A percentile compares a stretch with the other conserved stretches of the same genome.
Evolutionary conservation across 1,140 invertebrate species (phyloP).

Genomic region (Saxidomus purpurata): DNA sequence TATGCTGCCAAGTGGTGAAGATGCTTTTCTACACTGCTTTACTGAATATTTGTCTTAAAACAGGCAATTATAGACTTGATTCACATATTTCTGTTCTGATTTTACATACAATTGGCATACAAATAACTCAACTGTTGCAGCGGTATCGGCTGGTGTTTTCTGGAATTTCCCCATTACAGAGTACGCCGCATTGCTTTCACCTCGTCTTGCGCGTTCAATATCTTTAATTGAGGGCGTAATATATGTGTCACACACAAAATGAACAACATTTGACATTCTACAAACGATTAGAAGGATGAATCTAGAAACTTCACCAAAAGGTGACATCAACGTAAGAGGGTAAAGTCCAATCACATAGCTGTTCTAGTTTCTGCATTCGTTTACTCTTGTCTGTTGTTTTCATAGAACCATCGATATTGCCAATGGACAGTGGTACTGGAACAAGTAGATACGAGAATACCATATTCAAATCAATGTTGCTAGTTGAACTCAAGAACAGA

Average conservation of each 20-base stretch:
- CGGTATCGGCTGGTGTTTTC: background rate
- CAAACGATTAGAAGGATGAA: background rate
- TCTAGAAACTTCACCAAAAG: constrained; percentile 22
- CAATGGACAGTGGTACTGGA: constrained; percentile 32
- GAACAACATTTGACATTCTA: background rate
- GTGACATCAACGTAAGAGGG: background rate
- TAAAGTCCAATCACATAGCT: background rate
- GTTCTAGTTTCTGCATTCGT: constrained; percentile 8
- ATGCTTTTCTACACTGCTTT: too few relatives aligned
- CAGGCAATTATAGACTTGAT: too few relatives aligned
- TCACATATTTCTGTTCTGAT: too few relatives aligned
- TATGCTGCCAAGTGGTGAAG: too few relatives aligned
- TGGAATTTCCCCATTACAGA: background rate
- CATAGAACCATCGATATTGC: constrained; percentile 14
- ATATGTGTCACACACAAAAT: too few relatives aligned
- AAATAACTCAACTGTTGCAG: too few relatives aligned
- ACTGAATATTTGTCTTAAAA: too few relatives aligned
- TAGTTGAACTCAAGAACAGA: constrained; percentile 9
- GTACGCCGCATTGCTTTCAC: background rate
- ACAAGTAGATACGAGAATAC: constrained; percentile 14
- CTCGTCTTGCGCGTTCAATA: constrained; percentile 1
- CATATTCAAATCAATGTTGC: constrained; percentile 22
- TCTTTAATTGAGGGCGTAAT: constrained; percentile 55
- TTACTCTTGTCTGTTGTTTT: constrained; percentile 18
- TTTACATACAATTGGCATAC: too few relatives aligned